A percentile compares a stretch with the other conserved stretches of the same genome.
These are phyloP conservation scores for Heterotilapia buettikoferi DNA, from an alignment of 2,113 vertebrate species.

Conservation along the genomic window DNA sequence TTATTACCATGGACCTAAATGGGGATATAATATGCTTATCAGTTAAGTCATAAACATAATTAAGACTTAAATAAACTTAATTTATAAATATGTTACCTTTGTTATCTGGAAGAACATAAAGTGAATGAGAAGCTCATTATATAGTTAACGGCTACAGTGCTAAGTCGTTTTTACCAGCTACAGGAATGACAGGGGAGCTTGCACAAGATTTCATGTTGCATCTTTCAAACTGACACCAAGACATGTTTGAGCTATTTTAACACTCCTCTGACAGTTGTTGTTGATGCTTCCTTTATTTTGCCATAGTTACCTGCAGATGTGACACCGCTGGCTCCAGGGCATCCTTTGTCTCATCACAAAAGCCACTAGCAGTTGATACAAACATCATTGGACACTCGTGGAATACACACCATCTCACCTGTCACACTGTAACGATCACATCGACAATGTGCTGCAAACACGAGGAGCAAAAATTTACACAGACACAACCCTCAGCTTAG, in stretches of 20 bases:
- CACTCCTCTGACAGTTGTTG: constrained; percentile 33
- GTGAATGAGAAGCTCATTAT: neutral
- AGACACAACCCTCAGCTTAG: constrained; percentile 45
- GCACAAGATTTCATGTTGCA: constrained; percentile 15
- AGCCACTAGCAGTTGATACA: constrained; percentile 52
- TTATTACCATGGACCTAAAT: neutral
- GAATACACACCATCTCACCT: constrained; percentile 61
- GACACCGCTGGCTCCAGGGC: constrained; percentile 61
- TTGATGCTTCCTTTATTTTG: constrained; percentile 40
- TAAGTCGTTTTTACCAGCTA: neutral
- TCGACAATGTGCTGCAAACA: constrained; percentile 50
- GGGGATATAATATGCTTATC: neutral
- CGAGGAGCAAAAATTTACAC: constrained; percentile 53
- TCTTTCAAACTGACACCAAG: constrained; percentile 29
- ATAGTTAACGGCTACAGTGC: neutral
- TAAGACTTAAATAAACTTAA: neutral
- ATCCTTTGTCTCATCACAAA: constrained; percentile 65
- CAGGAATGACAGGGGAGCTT: neutral
- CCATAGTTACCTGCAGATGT: constrained; percentile 54
- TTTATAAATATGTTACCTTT: neutral
- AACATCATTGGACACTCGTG: constrained; percentile 56
- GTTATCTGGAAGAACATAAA: neutral
- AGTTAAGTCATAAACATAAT: neutral
- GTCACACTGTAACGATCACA: constrained; percentile 53
- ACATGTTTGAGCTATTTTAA: constrained; percentile 40